Base-by-base conservation (phyloP, 2,888 invertebrate genomes). In the Rhimphoctona megacephalus region DNA sequence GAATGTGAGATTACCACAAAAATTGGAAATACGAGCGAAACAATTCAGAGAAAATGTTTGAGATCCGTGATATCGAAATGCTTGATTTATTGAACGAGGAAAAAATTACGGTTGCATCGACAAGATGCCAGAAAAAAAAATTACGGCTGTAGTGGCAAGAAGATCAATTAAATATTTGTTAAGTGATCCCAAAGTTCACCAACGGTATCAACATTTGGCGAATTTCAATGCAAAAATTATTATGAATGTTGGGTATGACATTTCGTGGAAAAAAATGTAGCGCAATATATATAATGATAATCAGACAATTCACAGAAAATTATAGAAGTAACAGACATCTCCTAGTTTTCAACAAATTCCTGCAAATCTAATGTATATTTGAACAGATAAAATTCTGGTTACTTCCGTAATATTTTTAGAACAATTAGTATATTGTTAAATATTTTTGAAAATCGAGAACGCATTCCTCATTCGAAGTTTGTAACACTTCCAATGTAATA, bases 61-160 rank as follows among this genome's bases (percentile, higher is more conserved):
- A n/a, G 39, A 39, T 43, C 9, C 25, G 74, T 17, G 57, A 74
- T 43, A 57, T 39, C 57, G 30, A 30, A 30, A 17, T 39, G 43
- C 61, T 61, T 11, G 61, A 19, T 43, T 46, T 46, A 74, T 57
- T 30, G 54, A 54, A 69, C 69, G 39, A 54, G 79, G 43, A 69
- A 46, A 43, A 30, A 57, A 30, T 25, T 22, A 22, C 66, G 19
- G 14, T 33, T 8, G 52, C 36, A 67, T 9, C 9, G 19, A 36
- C 33, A 1, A 52, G 1, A n/a, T 19, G 7, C 49, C 19, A 19
- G 19, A 49, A 43, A 1, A 49, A 49, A 49, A 2, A 49, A 49
- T 49, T n/a, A 7, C 7, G 19, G 6, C 19, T 49, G 0, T 5
- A 19, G 49, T 49, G 49, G 19, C 49, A 49, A 6, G 7, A 19